Base-by-base conservation (phyloP, 1,140 invertebrate species). In the Aethina tumida region DNA sequence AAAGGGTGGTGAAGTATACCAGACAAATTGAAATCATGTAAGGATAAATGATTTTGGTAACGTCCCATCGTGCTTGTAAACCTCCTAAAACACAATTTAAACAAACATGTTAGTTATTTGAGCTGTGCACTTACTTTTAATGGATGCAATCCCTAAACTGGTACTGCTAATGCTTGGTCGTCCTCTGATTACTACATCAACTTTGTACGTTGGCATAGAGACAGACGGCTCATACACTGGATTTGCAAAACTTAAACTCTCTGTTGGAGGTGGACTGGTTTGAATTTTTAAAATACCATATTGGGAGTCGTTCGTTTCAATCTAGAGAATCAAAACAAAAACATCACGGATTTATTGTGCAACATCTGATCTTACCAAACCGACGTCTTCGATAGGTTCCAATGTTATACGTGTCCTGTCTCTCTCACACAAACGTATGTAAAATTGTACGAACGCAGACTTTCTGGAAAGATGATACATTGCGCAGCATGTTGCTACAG, bases 21-120 rank as follows among this genome's bases (percentile, higher is more conserved):
- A 88, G 58, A 1, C 77, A 79, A 35, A 93, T 91, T 10, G 83
- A 83, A 9, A 84, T 65, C 87, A 92, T 92, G 61, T 89, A 90
- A 0, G 86, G 85, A 63, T 85, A 90, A 42, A 91, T 85, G 0
- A 75, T 68, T 46, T 82, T 79, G 1, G 84, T 75, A 0, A 90
- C 84, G 42, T 81, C 74, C 69, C 79, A 76, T 26, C 85, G 67
- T 2, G 77, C 74, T 27, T 68, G 50, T 1, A 84, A 58, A 8
- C 79, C 81, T 53, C 72, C 82, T 86, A 53, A 21, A 64, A 64
- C 8, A 48, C 41, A n/a, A n/a, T n/a, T n/a, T n/a, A n/a, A n/a
- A n/a, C 22, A n/a, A 35, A 1, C 0, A 22, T 13, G 24, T 26
- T 26, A 26, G 2, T n/a, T 10, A 4, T 26, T 26, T 10, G 24